Evolutionary conservation across 2,113 vertebrate species (phyloP).

Genomic region (Hydropotes inermis): DNA sequence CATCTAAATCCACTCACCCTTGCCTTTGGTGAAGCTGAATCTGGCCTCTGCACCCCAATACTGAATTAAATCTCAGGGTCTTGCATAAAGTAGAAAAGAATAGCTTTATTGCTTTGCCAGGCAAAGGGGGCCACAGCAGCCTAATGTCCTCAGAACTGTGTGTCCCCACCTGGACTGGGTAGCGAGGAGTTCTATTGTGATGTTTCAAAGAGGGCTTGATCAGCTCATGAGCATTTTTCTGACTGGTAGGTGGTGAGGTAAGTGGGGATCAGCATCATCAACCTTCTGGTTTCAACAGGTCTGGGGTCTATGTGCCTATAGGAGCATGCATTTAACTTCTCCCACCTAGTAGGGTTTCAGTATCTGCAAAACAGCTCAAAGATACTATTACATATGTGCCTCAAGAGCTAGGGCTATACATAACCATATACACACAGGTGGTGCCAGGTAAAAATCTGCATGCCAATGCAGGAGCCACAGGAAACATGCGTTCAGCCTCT

Average conservation of each 20-base stretch:
- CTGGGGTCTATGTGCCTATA: not conserved
- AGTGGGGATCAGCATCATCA: not conserved
- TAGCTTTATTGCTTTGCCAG: not conserved
- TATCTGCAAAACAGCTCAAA: not conserved
- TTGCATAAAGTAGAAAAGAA: not conserved
- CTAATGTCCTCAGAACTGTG: not conserved
- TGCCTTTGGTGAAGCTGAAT: not conserved
- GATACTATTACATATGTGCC: not conserved
- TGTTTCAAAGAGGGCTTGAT: not conserved
- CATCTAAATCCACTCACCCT: not conserved
- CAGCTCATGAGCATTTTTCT: not conserved
- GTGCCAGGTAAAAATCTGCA: fast-evolving
- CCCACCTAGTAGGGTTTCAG: not conserved
- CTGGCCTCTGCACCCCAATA: not conserved
- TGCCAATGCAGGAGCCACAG: not conserved
- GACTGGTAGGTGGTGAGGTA: not conserved
- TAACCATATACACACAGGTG: not conserved
- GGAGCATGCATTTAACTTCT: not conserved
- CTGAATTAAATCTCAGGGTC: not conserved
- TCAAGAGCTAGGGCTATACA: not conserved
- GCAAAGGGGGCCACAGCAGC: not conserved
- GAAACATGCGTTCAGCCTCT: not conserved
- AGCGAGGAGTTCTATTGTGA: not conserved
- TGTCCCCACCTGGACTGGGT: not conserved
- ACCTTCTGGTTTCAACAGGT: not conserved